Evolutionary conservation across 1,140 invertebrate genomes (phyloP), one percentile per base, ranked within the genome.

Genomic region (Sminthurides bifidus): DNA sequence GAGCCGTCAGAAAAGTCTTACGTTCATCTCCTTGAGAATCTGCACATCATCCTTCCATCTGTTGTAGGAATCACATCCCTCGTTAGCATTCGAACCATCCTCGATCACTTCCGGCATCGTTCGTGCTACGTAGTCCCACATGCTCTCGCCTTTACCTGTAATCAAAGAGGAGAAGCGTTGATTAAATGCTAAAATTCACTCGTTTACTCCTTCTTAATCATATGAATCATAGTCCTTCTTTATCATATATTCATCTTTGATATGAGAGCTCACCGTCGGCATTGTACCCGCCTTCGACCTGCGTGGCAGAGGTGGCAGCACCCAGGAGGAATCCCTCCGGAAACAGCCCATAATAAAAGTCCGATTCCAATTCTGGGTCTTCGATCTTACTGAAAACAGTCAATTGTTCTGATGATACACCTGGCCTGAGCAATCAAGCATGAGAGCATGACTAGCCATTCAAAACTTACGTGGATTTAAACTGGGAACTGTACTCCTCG

Each of bases 251-350:
- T 24, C 24, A 4, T 4, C 24, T 26, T 4, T 26, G 6, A 6
- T 26, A 17, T 31, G 19, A 17, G 19, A n/a, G 19, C 29, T 50
- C 19, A 31, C 26, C 29, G 24, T 50, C 24, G 14, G 8, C 48
- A 50, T 31, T 35, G 6, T 19, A 31, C 15, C 24, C 29, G 4
- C 29, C 48, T 30, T 31, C 24, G 8, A 50, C 21, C 23, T 50
- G 48, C 68, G 80, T 80, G 2, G 79, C 67, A 0, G 77, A 70
- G 0, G 77, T 73, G 0, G 75, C 72, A 17, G 71, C 66, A 29
- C 77, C 78, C 60, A 77, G 74, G 43, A 72, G 46, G 59, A 80
- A 78, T 43, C 69, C 68, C 23, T 70, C 59, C 15, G 78, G 77
- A 67, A 81, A 78, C 10, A 35, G 50, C 21, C 51, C 43, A 23